Base-by-base conservation (phyloP, 2,797 vertebrate species). In the Acipenser ruthenus region DNA sequence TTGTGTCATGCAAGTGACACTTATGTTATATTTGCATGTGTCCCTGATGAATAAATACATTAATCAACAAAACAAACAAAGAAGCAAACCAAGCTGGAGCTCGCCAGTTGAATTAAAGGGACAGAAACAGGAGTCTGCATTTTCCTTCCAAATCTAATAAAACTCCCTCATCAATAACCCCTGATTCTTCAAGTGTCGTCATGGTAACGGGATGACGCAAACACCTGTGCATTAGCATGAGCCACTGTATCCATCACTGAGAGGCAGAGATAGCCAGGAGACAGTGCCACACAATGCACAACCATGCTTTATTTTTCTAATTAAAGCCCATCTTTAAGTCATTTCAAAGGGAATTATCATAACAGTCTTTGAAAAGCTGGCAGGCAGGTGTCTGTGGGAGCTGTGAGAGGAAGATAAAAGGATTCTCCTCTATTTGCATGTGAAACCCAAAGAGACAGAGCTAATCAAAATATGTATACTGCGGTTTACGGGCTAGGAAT, bases 181-280 rank as follows among this genome's bases (percentile, higher is more conserved):
- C 11, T 77, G 79, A 84, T 86, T 83, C 82, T 79, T 79, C 23
- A 75, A 71, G 70, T 71, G 88, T 90, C 83, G 75, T 81, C 79
- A 89, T 87, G 85, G 87, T 69, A 78, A 90, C 86, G 67, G 70
- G 79, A 74, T 76, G 83, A 80, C 78, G 73, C 78, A 83, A 86
- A 84, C 87, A 89, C 85, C 86, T 89, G 88, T 86, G 84, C 86
- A 87, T 86, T 84, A 86, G 77, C 82, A 85, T 86, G 68, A 77
- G 73, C 72, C 82, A 58, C 82, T 62, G 51, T 67, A 15, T 65
- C 7, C 63, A 73, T 75, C 75, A 48, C 8, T 6, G 8, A 67
- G 13, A 65, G 67, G 70, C 66, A 63, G 65, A 62, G 11, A 75
- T 75, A 75, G 69, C 75, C 74, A 78, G 50, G 51, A 12, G 51